These are phyloP conservation scores for Tenrec ecaudatus DNA, from an alignment of 2,113 vertebrate genomes.

Conservation along the genomic window DNA sequence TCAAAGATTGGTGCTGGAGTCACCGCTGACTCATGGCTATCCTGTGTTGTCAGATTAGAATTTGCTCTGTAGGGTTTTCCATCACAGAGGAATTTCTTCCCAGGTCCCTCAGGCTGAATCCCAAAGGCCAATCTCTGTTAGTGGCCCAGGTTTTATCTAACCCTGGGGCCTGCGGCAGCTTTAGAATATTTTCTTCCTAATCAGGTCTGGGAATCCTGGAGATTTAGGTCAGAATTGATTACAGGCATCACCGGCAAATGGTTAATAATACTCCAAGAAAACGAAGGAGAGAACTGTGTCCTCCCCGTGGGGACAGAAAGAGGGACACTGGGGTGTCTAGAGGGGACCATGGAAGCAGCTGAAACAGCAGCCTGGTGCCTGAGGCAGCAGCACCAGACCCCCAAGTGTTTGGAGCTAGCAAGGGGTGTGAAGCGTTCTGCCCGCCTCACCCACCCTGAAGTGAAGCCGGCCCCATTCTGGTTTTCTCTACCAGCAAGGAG, in stretches of 20 bases:
- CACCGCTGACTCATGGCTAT: too few relatives aligned
- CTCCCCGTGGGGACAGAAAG: neutral
- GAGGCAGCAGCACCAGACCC: neutral
- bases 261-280: neutral
- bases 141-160: too few relatives aligned
- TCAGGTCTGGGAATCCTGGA: neutral
- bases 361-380: neutral
- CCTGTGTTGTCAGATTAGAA: too few relatives aligned
- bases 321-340: neutral
- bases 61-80: too few relatives aligned
- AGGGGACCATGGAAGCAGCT: neutral
- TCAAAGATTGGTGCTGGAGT: too few relatives aligned
- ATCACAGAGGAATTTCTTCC: too few relatives aligned
- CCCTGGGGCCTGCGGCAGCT: neutral
- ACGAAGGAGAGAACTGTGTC: neutral
- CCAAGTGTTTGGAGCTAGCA: too few relatives aligned
- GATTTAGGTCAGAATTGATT: neutral
- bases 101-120: too few relatives aligned
- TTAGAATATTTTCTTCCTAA: neutral
- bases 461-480: too few relatives aligned
- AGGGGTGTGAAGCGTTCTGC: neutral
- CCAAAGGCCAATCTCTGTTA: too few relatives aligned
- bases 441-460: too few relatives aligned
- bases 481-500: too few relatives aligned
- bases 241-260: neutral